Percentiles rank a stretch among this genome's conserved stretches.
These are phyloP conservation scores for Lacerta agilis DNA, from an alignment of 2,797 vertebrate genomes.

Conservation along the genomic window DNA sequence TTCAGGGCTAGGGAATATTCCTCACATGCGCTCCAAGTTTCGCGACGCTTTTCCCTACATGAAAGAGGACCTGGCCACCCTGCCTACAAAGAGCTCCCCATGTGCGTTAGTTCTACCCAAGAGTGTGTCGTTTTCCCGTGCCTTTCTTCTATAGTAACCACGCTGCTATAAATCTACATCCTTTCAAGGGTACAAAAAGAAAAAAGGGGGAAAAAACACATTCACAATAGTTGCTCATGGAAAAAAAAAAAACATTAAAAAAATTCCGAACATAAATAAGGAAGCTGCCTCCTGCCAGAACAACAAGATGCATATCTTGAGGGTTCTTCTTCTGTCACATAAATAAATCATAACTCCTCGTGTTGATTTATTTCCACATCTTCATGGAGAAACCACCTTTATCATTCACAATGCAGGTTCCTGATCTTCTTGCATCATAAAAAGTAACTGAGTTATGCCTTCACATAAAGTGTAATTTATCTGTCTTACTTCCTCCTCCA, in stretches of 20 bases:
- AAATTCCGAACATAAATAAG: constrained; percentile 55
- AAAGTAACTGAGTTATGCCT: constrained; percentile 75
- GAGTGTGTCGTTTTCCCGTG: constrained; percentile 18
- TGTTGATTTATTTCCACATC: constrained; percentile 78
- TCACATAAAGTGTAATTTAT: constrained; percentile 73
- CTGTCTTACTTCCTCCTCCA: constrained; percentile 58
- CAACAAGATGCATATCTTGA: constrained; percentile 54
- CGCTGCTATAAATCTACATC: constrained; percentile 49
- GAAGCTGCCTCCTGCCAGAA: constrained; percentile 40
- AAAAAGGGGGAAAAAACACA: not conserved
- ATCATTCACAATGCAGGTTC: constrained; percentile 71
- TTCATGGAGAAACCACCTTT: constrained; percentile 73
- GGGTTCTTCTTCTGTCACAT: constrained; percentile 52
- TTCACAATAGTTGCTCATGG: constrained; percentile 36
- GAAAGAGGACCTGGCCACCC: not conserved
- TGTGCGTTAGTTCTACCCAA: not conserved
- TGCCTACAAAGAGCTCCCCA: not conserved
- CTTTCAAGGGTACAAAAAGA: constrained; percentile 36
- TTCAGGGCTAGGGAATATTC: no score
- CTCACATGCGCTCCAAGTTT: not conserved
- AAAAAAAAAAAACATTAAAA: constrained; percentile 17
- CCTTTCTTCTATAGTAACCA: constrained; percentile 33
- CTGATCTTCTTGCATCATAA: constrained; percentile 74
- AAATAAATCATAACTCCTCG: constrained; percentile 67
- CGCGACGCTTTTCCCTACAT: not conserved